Evolutionary conservation across 2,113 vertebrate genomes (phyloP).

Genomic region (Epinephelus fuscoguttatus): DNA sequence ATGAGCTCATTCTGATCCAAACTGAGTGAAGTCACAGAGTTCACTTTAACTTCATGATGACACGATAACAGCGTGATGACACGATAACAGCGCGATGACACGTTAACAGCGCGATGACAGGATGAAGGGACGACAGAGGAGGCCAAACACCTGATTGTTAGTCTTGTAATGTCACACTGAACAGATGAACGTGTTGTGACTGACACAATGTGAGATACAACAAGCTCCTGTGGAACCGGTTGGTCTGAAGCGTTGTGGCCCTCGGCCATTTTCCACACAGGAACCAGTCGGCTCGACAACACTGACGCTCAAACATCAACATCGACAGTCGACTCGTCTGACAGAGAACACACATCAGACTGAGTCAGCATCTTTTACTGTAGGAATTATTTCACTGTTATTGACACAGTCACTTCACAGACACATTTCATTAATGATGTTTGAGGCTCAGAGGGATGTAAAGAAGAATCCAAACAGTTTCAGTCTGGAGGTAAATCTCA

Average conservation of each 20-base stretch:
- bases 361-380: neutral
- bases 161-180: too few relatives aligned
- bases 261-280: neutral
- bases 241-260: neutral
- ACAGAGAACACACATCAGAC: neutral
- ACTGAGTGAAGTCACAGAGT: too few relatives aligned
- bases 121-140: too few relatives aligned
- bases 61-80: too few relatives aligned
- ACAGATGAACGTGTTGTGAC: neutral
- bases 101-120: too few relatives aligned
- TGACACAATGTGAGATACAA: neutral
- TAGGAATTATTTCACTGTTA: neutral
- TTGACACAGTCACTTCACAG: neutral
- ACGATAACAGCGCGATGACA: too few relatives aligned
- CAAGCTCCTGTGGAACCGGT: constrained; percentile 20
- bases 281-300: neutral
- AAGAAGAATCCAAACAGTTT: too few relatives aligned
- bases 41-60: too few relatives aligned
- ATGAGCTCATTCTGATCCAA: too few relatives aligned
- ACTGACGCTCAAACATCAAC: neutral
- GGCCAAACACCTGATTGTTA: too few relatives aligned
- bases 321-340: neutral
- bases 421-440: neutral
- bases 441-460: neutral
- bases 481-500: too few relatives aligned